Conservation (phyloP, 2,113 vertebrate genomes). For the Alethe diademata region DNA sequence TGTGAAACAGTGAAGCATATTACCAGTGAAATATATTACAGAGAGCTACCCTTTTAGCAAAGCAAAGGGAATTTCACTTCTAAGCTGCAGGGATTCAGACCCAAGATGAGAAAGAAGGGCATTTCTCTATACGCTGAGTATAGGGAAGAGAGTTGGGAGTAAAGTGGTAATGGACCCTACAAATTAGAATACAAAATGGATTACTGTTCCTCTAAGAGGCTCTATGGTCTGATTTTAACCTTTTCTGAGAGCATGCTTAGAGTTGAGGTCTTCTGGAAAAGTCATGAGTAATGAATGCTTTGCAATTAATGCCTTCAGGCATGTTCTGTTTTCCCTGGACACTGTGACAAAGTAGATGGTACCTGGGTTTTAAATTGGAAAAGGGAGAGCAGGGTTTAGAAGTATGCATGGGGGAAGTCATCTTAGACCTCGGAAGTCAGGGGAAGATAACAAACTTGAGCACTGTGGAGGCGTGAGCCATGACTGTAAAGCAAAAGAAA, state of each 20-base stretch:
- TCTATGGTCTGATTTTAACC: neutral
- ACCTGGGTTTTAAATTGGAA: neutral
- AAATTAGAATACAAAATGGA: neutral
- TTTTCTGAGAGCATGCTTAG: neutral
- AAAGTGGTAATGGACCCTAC: neutral
- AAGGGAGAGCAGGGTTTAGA: neutral
- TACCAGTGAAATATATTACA: neutral
- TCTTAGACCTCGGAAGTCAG: neutral
- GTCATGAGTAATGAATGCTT: neutral
- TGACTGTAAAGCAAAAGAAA: neutral
- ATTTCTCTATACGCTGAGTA: neutral
- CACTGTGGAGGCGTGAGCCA: neutral
- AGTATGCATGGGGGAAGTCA: neutral
- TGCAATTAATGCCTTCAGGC: neutral
- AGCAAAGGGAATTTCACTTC: neutral
- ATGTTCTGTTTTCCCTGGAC: neutral
- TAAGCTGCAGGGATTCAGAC: neutral
- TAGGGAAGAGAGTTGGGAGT: neutral
- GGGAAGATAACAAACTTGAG: neutral
- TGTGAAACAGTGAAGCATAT: neutral
- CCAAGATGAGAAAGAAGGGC: neutral
- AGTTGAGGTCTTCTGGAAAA: slow-evolving; percentile 11
- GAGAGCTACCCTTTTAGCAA: neutral
- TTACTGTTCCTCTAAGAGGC: neutral
- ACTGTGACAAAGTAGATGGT: slow-evolving; percentile 6